These are phyloP conservation scores for Esox lucius DNA, from an alignment of 2,797 vertebrate genomes.

Conservation along the genomic window DNA sequence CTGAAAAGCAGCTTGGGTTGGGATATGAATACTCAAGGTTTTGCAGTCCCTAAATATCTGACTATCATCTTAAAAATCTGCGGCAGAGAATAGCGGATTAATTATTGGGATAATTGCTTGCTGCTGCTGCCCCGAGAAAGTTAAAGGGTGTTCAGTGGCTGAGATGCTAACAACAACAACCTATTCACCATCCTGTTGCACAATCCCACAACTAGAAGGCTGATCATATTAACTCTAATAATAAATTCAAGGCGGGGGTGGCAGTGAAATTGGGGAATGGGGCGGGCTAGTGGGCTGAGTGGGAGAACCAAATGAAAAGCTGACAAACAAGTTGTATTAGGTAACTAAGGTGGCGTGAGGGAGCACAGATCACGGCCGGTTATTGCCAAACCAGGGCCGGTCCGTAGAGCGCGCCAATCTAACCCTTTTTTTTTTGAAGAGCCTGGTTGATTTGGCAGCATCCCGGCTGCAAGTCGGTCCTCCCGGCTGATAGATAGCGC, in stretches of 20 bases:
- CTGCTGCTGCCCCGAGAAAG: background rate
- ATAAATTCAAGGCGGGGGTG: background rate
- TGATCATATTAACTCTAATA: conserved; percentile 19
- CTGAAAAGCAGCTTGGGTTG: background rate
- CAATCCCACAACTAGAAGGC: conserved; percentile 16
- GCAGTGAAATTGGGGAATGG: background rate
- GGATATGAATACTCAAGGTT: background rate
- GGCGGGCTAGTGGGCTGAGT: conserved; percentile 8
- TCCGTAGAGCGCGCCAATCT: background rate
- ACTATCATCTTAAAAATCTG: background rate
- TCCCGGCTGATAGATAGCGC: conserved; percentile 53
- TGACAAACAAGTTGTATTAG: conserved; percentile 34
- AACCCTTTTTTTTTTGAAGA: conserved; percentile 19
- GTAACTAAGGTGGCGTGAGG: conserved; percentile 20
- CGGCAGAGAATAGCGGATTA: background rate
- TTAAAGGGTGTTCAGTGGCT: conserved; percentile 28
- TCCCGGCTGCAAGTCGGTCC: conserved; percentile 30
- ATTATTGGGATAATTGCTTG: background rate
- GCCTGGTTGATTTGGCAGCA: conserved; percentile 18
- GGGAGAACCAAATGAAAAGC: conserved; percentile 24
- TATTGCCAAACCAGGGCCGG: background rate
- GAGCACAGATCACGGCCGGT: background rate
- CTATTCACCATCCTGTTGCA: conserved; percentile 26
- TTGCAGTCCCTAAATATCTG: background rate
- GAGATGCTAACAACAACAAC: conserved; percentile 18